Conservation (phyloP, 2,888 invertebrate genomes). For the Byasa hedistus region DNA sequence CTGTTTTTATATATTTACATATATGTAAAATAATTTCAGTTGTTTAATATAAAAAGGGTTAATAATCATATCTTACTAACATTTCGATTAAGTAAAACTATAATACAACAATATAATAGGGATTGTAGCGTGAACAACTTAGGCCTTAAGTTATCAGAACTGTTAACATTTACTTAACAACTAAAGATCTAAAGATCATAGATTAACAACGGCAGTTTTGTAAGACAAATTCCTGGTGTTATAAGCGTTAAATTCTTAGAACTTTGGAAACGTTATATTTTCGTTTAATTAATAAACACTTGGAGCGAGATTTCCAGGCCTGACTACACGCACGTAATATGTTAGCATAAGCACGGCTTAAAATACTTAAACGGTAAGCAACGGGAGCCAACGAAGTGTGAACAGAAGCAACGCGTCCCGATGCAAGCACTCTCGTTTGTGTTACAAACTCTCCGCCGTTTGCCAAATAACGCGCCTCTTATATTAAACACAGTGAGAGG, state of each 20-base stretch:
- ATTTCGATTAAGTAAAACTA: too few species aligned
- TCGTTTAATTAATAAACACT: conserved; percentile 18
- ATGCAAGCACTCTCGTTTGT: conserved; percentile 39
- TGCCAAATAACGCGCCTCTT: conserved; percentile 41
- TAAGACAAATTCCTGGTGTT: too few species aligned
- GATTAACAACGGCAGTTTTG: too few species aligned
- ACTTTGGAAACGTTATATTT: conserved; percentile 6
- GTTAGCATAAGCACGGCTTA: conserved; percentile 38
- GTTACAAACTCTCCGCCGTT: conserved; percentile 38
- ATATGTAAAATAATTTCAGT: too few species aligned
- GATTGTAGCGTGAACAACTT: too few species aligned
- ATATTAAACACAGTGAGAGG: conserved; percentile 39
- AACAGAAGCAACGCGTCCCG: conserved; percentile 31
- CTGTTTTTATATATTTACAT: background rate
- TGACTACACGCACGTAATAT: conserved; percentile 38
- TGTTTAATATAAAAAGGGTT: background rate
- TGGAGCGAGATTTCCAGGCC: conserved; percentile 23
- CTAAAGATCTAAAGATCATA: too few species aligned
- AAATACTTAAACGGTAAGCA: conserved; percentile 33
- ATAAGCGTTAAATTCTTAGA: too few species aligned
- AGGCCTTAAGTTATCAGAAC: too few species aligned
- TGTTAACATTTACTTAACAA: too few species aligned
- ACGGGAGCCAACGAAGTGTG: conserved; percentile 37
- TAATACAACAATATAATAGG: too few species aligned
- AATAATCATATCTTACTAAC: too few species aligned